Evolutionary conservation across 2,888 invertebrate species (phyloP), one percentile per base, ranked within the genome.

Genomic region (Xestia xanthographa): DNA sequence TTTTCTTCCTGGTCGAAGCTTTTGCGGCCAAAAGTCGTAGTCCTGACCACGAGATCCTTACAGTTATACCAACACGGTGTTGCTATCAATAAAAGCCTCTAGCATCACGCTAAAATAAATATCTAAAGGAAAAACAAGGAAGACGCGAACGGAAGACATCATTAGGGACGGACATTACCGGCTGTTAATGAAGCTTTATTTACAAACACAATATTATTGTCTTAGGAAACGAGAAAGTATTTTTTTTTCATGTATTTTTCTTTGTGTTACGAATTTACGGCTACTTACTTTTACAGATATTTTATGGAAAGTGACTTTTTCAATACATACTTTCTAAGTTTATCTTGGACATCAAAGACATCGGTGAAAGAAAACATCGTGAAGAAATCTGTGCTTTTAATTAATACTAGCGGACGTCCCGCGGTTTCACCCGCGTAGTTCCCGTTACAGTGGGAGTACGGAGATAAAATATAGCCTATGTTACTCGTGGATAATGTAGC

Each of bases 121-220:
- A 66, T 70, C 34, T 48, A 48, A 58, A 62, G 12, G n/a, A 82
- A 83, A 76, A 83, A 66, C 56, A 70, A 77, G 56, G 48, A 77
- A 71, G 50, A 62, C 0, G 45, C 12, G 12, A 50, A 34, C 63
- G 80, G 79, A 78, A 71, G 71, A 38, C 68, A 74, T 68, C 80
- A 71, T 84, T 82, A 84, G 66, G 60, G 41, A 34, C 29, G n/a
- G 22, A 74, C 43, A 58, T 83, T 79, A 72, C 79, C 34, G 66
- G 17, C 79, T 82, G 75, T 76, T 70, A 84, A 75, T 75, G 63
- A 72, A 73, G 68, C 74, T 78, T 66, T 66, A 73, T 77, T 78
- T 77, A 66, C 22, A 45, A 63, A 78, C 76, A 65, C 63, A 68
- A 74, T 71, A 22, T 83, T 77, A 70, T 77, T 80, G 66, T 78